A percentile compares a stretch with the other conserved stretches of the same genome.
Conservation (phyloP, 2,113 vertebrate genomes). For the Perccottus glenii region DNA sequence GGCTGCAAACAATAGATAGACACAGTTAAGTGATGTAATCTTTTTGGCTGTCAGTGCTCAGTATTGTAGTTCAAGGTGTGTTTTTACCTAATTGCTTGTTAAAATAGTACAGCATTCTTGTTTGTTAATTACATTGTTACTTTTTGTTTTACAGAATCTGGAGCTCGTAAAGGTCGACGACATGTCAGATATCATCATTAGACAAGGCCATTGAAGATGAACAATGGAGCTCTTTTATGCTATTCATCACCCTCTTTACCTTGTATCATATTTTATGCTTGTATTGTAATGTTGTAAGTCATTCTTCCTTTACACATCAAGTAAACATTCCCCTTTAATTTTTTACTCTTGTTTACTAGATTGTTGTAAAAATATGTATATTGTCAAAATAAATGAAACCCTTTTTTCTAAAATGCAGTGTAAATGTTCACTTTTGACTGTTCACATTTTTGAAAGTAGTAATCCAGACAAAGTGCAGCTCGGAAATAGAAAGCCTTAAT, state of each 20-base stretch:
- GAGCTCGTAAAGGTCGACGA: slow-evolving; percentile 80
- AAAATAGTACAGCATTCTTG: neutral
- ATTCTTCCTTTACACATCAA: neutral
- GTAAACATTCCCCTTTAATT: neutral
- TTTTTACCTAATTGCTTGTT: neutral
- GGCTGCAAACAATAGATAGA: no score
- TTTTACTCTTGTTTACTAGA: slow-evolving; percentile 18
- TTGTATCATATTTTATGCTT: slow-evolving; percentile 6
- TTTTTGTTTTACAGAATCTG: slow-evolving; percentile 71
- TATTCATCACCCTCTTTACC: neutral
- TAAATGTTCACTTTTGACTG: neutral
- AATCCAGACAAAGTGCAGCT: no score
- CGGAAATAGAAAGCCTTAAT: neutral
- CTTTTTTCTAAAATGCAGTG: slow-evolving; percentile 22
- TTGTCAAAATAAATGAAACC: slow-evolving; percentile 60
- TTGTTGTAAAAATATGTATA: slow-evolving; percentile 34
- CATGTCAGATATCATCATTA: slow-evolving; percentile 83
- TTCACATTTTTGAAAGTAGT: neutral
- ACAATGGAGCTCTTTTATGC: neutral
- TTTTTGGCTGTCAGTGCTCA: no score
- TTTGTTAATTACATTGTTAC: neutral
- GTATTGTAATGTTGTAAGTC: neutral
- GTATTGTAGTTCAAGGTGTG: neutral
- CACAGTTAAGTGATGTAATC: no score
- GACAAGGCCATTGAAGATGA: slow-evolving; percentile 71